These are phyloP conservation scores for Porites australiensis DNA, from an alignment of 64 coral and sea anemone genomes.

Conservation along the genomic window DNA sequence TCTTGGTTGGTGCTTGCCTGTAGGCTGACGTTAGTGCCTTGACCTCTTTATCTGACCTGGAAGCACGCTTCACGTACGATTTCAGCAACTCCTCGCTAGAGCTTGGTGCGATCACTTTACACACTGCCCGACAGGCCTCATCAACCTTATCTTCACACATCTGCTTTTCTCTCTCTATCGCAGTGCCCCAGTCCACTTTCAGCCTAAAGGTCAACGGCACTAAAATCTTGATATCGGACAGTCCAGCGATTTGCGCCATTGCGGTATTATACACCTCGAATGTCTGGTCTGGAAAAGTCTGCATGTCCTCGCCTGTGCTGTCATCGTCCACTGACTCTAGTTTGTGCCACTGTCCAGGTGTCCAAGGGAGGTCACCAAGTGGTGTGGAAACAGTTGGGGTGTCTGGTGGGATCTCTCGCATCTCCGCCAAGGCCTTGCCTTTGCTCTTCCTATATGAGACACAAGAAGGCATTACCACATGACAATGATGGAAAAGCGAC, in stretches of 20 bases:
- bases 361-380: constrained; percentile 21
- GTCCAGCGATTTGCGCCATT: constrained; percentile 49
- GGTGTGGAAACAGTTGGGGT: constrained; percentile 13
- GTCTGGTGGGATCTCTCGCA: constrained; percentile 31
- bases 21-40: constrained; percentile 34
- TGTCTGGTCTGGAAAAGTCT: too few relatives aligned
- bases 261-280: constrained; percentile 40
- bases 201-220: constrained; percentile 58
- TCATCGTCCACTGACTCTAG: constrained; percentile 6
- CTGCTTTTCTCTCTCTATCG: constrained; percentile 57
- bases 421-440: constrained; percentile 22
- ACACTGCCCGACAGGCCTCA: constrained; percentile 58
- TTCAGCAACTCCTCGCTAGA: constrained; percentile 57
- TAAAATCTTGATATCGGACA: constrained; percentile 45
- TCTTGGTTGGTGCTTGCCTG: too few relatives aligned
- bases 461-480: neutral
- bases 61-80: constrained; percentile 14
- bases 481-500: constrained; percentile 1
- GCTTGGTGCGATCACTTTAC: constrained; percentile 67
- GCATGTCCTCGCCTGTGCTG: constrained; percentile 24
- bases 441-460: constrained; percentile 19
- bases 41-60: constrained; percentile 14
- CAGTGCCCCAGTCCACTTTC: constrained; percentile 51
- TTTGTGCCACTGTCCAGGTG: constrained; percentile 60
- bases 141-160: constrained; percentile 44